These are phyloP conservation scores for Pomatostomus ruficeps DNA, from an alignment of 2,113 vertebrate genomes.

Conservation along the genomic window DNA sequence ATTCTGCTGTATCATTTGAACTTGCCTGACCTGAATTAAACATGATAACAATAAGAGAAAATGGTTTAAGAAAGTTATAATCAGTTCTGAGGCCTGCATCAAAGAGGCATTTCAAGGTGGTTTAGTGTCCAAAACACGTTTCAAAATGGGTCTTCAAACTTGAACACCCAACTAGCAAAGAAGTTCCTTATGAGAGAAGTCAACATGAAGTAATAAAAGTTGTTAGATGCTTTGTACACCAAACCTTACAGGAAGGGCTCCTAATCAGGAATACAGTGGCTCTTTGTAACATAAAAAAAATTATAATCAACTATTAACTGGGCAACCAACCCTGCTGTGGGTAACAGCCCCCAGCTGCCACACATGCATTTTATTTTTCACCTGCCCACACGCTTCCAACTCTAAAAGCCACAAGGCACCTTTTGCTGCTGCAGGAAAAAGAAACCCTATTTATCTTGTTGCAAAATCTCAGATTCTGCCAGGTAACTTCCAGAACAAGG, in stretches of 20 bases:
- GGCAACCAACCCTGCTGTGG: not conserved
- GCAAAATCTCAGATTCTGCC: not conserved
- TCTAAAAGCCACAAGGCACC: not conserved
- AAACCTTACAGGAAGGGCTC: not conserved
- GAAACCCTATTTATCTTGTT: not conserved
- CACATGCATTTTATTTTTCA: fast-evolving
- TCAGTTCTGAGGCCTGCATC: not conserved
- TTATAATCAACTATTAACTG: not conserved
- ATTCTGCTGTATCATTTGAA: not conserved
- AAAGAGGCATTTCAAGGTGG: not conserved
- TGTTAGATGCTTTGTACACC: not conserved
- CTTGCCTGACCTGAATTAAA: not conserved
- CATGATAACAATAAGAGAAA: not conserved
- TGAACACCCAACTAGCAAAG: not conserved
- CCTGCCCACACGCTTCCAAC: not conserved
- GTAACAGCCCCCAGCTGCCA: not conserved
- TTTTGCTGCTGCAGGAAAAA: not conserved
- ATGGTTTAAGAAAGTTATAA: not conserved
- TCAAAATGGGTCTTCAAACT: not conserved
- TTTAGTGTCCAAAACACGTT: not conserved
- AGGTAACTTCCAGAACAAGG: not conserved
- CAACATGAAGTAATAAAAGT: not conserved
- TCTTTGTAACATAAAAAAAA: not conserved
- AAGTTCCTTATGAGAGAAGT: not conserved
- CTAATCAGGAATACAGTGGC: not conserved